Evolutionary conservation across 2,888 invertebrate species (phyloP).

Genomic region (Trypoxylon attenuatum): DNA sequence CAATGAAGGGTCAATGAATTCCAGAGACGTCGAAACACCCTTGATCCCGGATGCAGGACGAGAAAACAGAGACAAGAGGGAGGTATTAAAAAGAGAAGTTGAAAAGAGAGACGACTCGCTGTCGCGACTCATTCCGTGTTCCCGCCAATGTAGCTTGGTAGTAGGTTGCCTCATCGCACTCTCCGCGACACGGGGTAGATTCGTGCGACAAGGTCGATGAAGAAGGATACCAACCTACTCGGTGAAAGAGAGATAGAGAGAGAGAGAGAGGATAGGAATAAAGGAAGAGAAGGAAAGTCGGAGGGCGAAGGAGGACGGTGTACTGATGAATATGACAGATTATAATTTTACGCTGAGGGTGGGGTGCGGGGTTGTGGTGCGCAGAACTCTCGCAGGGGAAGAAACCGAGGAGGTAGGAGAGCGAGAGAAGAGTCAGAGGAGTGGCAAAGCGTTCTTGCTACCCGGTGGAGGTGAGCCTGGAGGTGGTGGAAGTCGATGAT

Average conservation of each 20-base stretch:
- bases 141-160: too few relatives aligned
- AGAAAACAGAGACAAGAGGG: not conserved
- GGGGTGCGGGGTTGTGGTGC: conserved; percentile 33
- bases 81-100: not conserved
- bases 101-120: not conserved
- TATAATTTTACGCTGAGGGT: conserved; percentile 57
- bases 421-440: too few relatives aligned
- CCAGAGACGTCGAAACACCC: too few relatives aligned
- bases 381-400: conserved; percentile 19
- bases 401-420: too few relatives aligned
- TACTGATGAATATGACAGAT: conserved; percentile 63
- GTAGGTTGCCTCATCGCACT: too few relatives aligned
- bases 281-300: conserved; percentile 6
- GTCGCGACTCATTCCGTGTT: too few relatives aligned
- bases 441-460: conserved; percentile 26
- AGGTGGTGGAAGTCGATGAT: too few relatives aligned
- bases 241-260: not conserved
- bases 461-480: conserved; percentile 32
- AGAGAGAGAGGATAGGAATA: not conserved
- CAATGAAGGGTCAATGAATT: too few relatives aligned
- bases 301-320: conserved; percentile 24
- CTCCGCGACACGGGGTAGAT: too few relatives aligned
- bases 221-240: too few relatives aligned
- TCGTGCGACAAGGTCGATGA: too few relatives aligned
- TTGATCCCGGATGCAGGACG: not conserved